Evolutionary conservation across 2,888 invertebrate genomes (phyloP).

Genomic region (Labia minor): DNA sequence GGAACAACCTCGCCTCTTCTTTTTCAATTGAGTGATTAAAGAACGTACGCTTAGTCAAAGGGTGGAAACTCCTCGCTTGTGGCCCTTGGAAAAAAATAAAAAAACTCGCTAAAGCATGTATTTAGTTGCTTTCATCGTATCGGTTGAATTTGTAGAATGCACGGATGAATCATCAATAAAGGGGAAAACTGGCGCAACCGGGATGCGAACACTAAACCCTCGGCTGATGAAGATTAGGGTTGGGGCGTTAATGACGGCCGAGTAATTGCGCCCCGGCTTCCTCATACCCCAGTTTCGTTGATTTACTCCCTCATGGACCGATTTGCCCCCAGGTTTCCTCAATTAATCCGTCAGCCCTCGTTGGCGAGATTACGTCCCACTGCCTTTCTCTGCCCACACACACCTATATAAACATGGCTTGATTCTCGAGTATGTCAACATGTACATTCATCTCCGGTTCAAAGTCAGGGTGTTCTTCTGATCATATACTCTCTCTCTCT

Average conservation of each 20-base stretch:
- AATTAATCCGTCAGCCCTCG: too few species aligned
- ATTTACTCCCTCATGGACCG: too few species aligned
- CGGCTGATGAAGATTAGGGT: not conserved
- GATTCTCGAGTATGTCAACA: too few species aligned
- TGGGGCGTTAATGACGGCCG: conserved; percentile 1
- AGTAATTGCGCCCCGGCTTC: not conserved
- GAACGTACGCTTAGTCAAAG: not conserved
- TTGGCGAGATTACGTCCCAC: too few species aligned
- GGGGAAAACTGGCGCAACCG: not conserved
- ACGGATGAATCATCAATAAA: not conserved
- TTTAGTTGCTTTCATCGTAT: too few species aligned
- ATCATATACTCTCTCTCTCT: not conserved
- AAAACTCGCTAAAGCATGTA: too few species aligned
- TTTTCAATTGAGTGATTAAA: conserved; percentile 1
- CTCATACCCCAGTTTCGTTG: not conserved
- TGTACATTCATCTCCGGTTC: too few species aligned
- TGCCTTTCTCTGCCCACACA: too few species aligned
- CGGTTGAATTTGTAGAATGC: not conserved
- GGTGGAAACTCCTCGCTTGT: not conserved
- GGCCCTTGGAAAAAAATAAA: too few species aligned
- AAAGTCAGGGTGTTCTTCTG: too few species aligned
- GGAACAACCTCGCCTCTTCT: not conserved
- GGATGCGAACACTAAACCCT: not conserved
- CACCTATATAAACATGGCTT: too few species aligned
- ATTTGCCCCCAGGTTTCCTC: too few species aligned